These are phyloP conservation scores for Tetragonula clypearis DNA, from an alignment of 1,140 invertebrate species.

Conservation along the genomic window DNA sequence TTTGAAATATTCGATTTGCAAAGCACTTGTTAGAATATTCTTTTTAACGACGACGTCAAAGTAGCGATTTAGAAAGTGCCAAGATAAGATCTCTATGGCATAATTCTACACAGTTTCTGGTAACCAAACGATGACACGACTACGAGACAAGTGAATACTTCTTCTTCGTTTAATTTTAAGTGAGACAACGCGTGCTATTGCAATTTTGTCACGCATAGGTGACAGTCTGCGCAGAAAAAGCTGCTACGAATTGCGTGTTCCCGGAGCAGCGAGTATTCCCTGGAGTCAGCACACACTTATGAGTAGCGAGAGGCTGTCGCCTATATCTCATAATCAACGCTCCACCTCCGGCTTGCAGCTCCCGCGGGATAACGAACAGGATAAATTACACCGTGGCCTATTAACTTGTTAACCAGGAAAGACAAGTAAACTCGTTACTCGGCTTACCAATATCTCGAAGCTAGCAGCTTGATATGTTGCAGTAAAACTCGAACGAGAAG, in stretches of 20 bases:
- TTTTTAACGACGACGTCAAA: too few species aligned
- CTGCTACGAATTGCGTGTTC: background rate
- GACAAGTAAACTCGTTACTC: background rate
- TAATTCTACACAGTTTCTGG: too few species aligned
- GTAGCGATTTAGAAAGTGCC: too few species aligned
- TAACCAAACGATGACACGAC: too few species aligned
- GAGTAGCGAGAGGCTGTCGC: background rate
- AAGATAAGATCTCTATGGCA: too few species aligned
- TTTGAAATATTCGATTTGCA: too few species aligned
- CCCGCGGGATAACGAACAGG: background rate
- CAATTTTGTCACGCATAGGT: background rate
- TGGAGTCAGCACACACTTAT: background rate
- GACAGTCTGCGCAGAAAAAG: background rate
- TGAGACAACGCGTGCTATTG: too few species aligned
- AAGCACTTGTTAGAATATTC: too few species aligned
- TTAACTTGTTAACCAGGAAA: background rate
- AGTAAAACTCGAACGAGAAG: background rate
- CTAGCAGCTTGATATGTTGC: background rate
- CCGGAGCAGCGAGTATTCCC: background rate
- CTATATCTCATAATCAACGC: background rate
- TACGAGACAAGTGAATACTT: too few species aligned
- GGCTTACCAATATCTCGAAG: background rate
- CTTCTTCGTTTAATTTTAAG: background rate
- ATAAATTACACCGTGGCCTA: constrained; percentile 1
- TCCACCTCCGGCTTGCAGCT: background rate